These are phyloP conservation scores for Halcyon smyrnensis DNA, from an alignment of 2,797 vertebrate species.

Conservation along the genomic window DNA sequence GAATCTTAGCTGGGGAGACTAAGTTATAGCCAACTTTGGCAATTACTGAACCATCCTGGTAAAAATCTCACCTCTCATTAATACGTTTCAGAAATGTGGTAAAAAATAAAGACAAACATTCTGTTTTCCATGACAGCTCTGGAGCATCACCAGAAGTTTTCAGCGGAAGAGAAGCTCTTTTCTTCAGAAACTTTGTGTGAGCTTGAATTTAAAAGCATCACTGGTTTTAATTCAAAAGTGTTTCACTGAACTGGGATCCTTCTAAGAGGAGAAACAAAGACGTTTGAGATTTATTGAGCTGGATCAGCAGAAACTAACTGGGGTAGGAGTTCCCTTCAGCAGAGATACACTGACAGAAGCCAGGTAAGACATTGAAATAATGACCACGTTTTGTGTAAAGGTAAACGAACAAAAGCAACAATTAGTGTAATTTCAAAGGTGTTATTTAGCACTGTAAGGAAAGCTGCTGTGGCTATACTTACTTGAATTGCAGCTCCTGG, in stretches of 20 bases:
- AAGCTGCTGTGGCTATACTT: not conserved
- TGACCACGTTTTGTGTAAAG: not conserved
- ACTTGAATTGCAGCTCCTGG: not conserved
- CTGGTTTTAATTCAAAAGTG: not conserved
- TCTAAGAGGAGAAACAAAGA: not conserved
- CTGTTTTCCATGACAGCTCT: not conserved
- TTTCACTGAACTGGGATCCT: not conserved
- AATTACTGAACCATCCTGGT: not conserved
- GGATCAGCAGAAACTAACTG: not conserved
- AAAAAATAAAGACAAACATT: not conserved
- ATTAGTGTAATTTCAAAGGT: not conserved
- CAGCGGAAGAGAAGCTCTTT: not conserved
- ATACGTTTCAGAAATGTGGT: not conserved
- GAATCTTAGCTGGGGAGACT: not conserved
- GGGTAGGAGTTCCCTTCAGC: not conserved
- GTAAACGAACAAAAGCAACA: not conserved
- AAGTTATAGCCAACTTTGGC: not conserved
- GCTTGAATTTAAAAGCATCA: not conserved
- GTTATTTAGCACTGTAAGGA: not conserved
- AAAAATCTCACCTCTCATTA: not conserved
- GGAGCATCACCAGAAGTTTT: not conserved
- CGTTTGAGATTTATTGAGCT: not conserved
- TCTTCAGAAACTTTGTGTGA: not conserved
- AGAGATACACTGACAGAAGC: not conserved
- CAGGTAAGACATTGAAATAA: not conserved